Evolutionary conservation across 1,140 invertebrate species (phyloP).

Genomic region (Ylistrum balloti): DNA sequence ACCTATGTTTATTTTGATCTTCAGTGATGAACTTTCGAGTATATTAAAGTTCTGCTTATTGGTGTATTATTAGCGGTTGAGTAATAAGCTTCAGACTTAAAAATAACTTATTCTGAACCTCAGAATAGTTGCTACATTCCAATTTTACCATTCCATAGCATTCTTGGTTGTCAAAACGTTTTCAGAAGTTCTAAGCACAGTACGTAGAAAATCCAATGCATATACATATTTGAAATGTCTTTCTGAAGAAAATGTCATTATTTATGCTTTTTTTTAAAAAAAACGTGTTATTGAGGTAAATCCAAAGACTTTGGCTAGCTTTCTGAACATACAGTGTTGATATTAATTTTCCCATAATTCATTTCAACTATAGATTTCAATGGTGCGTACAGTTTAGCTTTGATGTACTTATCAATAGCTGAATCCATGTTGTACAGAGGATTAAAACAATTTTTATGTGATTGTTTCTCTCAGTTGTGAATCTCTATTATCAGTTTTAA

Average conservation of each 20-base stretch:
- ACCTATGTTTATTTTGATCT: not conserved
- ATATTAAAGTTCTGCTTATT: not conserved
- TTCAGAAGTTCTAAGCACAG: too few species aligned
- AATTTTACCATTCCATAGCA: conserved; percentile 11
- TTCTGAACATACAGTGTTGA: not conserved
- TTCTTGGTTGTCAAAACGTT: conserved; percentile 25
- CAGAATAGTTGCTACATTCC: not conserved
- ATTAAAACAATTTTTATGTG: not conserved
- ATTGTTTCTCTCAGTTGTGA: not conserved
- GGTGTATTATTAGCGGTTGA: not conserved
- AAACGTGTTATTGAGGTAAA: too few species aligned
- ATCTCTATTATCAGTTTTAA: too few species aligned
- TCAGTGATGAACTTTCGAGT: not conserved
- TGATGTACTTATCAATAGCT: not conserved
- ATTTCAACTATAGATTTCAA: not conserved
- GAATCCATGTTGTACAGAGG: not conserved
- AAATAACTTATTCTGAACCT: not conserved
- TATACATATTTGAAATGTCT: not conserved
- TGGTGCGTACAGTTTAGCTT: not conserved
- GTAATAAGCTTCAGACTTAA: not conserved
- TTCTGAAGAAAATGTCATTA: too few species aligned
- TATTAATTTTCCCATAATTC: not conserved
- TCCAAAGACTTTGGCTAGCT: not conserved
- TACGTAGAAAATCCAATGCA: too few species aligned
- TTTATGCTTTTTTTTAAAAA: too few species aligned